These are phyloP conservation scores for Spilosoma lubricipeda DNA, from an alignment of 2,888 invertebrate species.

Conservation along the genomic window DNA sequence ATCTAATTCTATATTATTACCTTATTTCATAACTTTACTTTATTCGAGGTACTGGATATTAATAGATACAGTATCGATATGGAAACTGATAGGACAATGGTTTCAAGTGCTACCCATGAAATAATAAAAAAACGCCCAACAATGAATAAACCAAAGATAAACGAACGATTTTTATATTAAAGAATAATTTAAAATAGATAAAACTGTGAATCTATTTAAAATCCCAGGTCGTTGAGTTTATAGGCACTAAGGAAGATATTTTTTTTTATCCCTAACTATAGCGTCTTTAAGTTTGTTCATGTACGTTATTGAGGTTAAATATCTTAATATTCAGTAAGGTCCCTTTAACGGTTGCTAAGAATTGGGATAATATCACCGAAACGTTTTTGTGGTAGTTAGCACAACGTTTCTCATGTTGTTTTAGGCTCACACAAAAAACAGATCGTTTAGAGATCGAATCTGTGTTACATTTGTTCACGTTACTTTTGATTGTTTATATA, in stretches of 20 bases:
- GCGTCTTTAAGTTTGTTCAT: neutral
- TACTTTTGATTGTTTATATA: neutral
- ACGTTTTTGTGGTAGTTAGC: slow-evolving; percentile 11
- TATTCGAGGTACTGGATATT: no score
- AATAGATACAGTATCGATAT: no score
- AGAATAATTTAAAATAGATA: neutral
- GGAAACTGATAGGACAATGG: no score
- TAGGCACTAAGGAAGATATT: neutral
- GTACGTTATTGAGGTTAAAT: neutral
- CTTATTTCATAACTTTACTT: no score
- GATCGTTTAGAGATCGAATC: slow-evolving; percentile 7
- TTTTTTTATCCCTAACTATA: neutral
- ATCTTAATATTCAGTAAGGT: neutral
- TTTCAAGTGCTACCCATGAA: neutral
- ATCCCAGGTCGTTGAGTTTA: neutral
- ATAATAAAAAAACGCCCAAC: neutral
- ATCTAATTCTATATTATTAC: no score
- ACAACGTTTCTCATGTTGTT: neutral
- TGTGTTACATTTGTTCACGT: neutral
- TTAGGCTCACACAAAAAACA: neutral
- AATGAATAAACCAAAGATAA: neutral
- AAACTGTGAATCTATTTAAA: neutral
- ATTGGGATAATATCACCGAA: neutral
- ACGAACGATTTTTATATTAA: neutral
- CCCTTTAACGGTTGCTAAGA: neutral